These are phyloP conservation scores for Corythaixoides concolor DNA, from an alignment of 2,113 vertebrate genomes.

Conservation along the genomic window DNA sequence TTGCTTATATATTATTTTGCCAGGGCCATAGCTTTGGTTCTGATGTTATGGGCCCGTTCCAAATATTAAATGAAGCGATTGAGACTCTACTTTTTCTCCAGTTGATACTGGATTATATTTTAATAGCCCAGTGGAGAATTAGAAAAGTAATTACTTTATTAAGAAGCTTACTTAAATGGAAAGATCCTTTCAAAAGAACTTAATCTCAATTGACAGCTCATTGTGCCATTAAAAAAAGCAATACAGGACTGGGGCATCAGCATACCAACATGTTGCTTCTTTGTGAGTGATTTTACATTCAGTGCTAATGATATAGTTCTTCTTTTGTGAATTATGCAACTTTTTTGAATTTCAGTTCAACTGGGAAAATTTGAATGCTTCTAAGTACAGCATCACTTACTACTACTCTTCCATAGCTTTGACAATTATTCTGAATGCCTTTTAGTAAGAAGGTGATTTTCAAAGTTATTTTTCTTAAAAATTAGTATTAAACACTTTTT, in stretches of 20 bases:
- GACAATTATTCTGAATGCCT: background rate
- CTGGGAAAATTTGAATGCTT: background rate
- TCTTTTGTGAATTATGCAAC: background rate
- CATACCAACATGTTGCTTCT: background rate
- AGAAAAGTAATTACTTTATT: slow-evolving; percentile 46
- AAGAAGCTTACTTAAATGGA: slow-evolving; percentile 37
- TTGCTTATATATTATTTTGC: background rate
- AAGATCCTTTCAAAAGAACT: slow-evolving; percentile 9
- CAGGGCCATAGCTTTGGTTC: background rate
- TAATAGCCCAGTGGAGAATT: background rate
- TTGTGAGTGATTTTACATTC: background rate
- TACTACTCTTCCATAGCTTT: background rate
- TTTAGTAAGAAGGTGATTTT: background rate
- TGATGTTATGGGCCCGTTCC: background rate
- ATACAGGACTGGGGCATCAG: background rate
- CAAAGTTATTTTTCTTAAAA: background rate
- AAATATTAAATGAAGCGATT: background rate
- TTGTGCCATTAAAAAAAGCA: slow-evolving; percentile 6
- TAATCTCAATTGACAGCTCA: slow-evolving; percentile 18
- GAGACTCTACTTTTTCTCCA: background rate
- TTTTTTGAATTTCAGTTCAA: background rate
- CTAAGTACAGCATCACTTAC: background rate
- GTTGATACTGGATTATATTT: background rate
- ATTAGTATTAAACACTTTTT: background rate
- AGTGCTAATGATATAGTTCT: background rate